These are phyloP conservation scores for Pteronotus mesoamericanus DNA, from an alignment of 2,797 vertebrate species.

Conservation along the genomic window DNA sequence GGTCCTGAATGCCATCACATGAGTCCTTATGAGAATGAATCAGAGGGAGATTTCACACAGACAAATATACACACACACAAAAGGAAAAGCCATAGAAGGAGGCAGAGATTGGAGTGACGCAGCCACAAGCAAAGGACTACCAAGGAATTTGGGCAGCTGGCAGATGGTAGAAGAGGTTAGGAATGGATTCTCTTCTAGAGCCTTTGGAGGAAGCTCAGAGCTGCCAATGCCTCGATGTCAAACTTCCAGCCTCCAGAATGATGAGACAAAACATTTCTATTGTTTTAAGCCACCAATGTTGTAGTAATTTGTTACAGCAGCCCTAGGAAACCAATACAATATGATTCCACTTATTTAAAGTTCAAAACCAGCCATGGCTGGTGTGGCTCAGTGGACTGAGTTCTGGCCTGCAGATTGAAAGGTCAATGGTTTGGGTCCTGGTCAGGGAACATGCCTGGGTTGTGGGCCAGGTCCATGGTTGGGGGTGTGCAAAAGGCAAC, in stretches of 20 bases:
- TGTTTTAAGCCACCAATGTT: not conserved
- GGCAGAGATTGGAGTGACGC: not conserved
- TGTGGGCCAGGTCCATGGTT: too few relatives aligned
- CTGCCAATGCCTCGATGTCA: not conserved
- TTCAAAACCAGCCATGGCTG: not conserved
- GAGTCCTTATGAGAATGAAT: not conserved
- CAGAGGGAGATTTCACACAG: not conserved
- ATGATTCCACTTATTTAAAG: not conserved
- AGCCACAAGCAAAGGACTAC: not conserved
- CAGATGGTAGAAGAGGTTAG: not conserved
- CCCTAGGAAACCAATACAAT: not conserved
- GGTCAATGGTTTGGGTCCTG: too few relatives aligned
- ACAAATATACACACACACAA: not conserved
- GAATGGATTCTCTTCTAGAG: not conserved
- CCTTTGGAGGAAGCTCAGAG: not conserved
- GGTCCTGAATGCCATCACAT: not conserved
- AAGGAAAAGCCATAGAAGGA: not conserved
- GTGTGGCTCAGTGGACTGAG: too few relatives aligned
- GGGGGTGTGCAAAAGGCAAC: too few relatives aligned
- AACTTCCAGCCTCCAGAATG: not conserved
- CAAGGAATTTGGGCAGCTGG: not conserved
- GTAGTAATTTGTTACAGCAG: not conserved
- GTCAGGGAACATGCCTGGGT: too few relatives aligned
- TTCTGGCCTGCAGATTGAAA: too few relatives aligned
- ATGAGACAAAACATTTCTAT: not conserved